Evolutionary conservation across 2,888 invertebrate species (phyloP), one percentile per base, ranked within the genome.

Genomic region (Parthenolecanium corni): DNA sequence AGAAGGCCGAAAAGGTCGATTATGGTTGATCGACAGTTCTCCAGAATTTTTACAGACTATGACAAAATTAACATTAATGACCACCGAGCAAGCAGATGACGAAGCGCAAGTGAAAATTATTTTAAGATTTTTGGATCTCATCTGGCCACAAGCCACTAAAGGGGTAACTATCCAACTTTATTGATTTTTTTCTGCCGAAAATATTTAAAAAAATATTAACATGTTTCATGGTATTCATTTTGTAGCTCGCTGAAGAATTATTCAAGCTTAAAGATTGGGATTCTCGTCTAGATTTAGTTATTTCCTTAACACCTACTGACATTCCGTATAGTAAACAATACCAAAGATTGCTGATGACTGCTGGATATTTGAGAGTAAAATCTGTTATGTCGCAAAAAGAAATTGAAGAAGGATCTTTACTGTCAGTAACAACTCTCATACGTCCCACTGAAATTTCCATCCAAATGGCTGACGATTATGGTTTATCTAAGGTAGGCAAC

Each of bases 21-120:
- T 88, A 1, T 76, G 85, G 69, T 79, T 90, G 14, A 77, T 96
- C 52, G 95, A 95, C 72, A 92, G 93, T 14, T 79, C 86, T 0
- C 89, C 88, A 0, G 80, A 82, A 38, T 82, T 83, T 70, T 74
- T 89, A 18, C 80, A 82, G 70, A 75, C 77, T 0, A 69, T 82
- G 0, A 54, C 64, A 11, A 56, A 65, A 46, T 62, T 67, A 6
- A 44, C 62, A 36, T 36, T 61, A 31, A 36, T 21, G 2, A 21
- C 38, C 1, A 36, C 5, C 23, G 52, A 61, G 1, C 74, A 62
- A 52, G 75, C 74, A 52, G 78, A 80, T 36, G 67, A 71, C 0
- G 76, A 78, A 64, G 73, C 82, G 0, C 80, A 85, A 69, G 78
- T 79, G 69, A 79, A 75, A 65, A 70, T 84, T 1, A 71, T 85